Evolutionary conservation across 2,888 invertebrate genomes (phyloP).

Genomic region (Philonicus albiceps): DNA sequence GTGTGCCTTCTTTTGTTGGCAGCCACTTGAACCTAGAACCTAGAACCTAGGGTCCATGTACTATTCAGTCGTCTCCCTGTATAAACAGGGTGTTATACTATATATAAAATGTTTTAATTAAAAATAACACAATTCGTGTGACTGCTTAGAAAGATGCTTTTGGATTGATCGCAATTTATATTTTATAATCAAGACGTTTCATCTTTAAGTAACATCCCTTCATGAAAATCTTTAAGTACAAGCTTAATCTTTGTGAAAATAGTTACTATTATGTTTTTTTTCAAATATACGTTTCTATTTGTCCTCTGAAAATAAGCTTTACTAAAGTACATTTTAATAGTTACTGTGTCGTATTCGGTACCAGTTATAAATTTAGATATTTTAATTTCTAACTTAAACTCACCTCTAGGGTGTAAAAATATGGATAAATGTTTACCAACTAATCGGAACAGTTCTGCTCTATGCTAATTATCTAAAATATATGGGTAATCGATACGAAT

Average conservation of each 20-base stretch:
- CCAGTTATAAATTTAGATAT: neutral
- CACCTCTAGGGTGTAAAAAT: neutral
- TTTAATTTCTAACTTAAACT: neutral
- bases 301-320: no score
- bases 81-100: no score
- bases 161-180: no score
- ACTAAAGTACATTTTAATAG: neutral
- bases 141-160: neutral
- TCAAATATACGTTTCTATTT: no score
- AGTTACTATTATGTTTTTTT: neutral
- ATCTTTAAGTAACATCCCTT: neutral
- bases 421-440: neutral
- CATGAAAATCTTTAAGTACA: neutral
- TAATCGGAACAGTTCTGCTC: neutral
- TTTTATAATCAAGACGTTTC: neutral
- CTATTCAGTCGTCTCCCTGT: no score
- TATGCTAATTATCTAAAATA: neutral
- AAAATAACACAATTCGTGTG: no score
- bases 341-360: neutral
- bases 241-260: neutral
- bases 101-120: no score
- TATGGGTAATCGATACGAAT: neutral
- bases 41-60: no score
- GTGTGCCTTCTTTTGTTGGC: no score
- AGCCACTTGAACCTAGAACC: no score